Conservation (phyloP, 1,140 invertebrate species). For the Nasonia giraulti region DNA sequence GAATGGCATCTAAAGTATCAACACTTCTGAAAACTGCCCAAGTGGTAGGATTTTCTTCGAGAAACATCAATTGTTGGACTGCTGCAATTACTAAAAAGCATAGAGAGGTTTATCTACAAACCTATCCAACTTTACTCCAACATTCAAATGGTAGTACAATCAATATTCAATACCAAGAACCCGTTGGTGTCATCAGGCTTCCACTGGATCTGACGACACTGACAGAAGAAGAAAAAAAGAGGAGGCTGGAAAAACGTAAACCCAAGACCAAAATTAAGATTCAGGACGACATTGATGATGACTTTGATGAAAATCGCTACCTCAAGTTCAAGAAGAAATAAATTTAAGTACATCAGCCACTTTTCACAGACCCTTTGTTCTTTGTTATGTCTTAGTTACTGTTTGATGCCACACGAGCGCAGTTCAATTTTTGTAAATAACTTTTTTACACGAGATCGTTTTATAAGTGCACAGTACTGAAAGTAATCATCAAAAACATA, state of each 20-base stretch:
- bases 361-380: background rate
- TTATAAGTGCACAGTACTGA: background rate
- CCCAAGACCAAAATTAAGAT: constrained; percentile 84
- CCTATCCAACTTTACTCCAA: constrained; percentile 86
- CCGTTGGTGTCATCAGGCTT: constrained; percentile 88
- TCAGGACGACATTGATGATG: constrained; percentile 83
- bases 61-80: constrained; percentile 79
- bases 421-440: constrained; percentile 16
- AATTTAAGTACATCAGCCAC: constrained; percentile 3
- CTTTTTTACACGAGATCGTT: background rate
- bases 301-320: constrained; percentile 86
- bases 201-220: constrained; percentile 84
- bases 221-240: constrained; percentile 80
- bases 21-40: constrained; percentile 46
- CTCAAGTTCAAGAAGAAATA: constrained; percentile 82
- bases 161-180: constrained; percentile 87
- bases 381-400: background rate
- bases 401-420: background rate
- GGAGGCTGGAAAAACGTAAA: constrained; percentile 81
- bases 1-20: constrained; percentile 59
- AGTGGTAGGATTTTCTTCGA: constrained; percentile 50
- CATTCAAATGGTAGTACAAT: constrained; percentile 89
- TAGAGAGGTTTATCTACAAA: constrained; percentile 80
- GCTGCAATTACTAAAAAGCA: constrained; percentile 83
- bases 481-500: background rate